A percentile compares a stretch with the other conserved stretches of the same genome.
Evolutionary conservation across 1,140 invertebrate genomes (phyloP).

Genomic region (Caerostris darwini): DNA sequence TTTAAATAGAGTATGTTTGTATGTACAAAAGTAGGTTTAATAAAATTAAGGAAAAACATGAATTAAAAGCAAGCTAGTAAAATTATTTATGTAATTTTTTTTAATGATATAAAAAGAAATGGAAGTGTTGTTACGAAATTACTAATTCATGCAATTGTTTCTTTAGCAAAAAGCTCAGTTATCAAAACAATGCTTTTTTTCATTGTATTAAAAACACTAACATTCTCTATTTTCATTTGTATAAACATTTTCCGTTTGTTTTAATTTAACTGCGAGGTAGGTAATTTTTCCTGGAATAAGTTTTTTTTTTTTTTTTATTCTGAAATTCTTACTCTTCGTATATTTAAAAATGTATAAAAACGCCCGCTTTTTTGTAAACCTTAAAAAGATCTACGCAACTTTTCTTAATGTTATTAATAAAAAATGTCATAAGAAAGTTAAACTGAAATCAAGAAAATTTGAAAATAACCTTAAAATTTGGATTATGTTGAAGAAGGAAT

Average conservation of each 20-base stretch:
- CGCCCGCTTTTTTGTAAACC: not conserved
- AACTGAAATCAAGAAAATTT: conserved; percentile 22
- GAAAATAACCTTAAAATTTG: conserved; percentile 45
- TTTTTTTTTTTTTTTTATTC: no score
- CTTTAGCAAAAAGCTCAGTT: not conserved
- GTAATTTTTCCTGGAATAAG: not conserved
- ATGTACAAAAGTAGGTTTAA: no score
- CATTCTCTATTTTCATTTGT: not conserved
- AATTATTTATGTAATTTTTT: no score
- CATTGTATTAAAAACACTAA: not conserved
- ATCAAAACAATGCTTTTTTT: not conserved
- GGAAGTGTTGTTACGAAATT: no score
- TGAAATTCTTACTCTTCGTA: not conserved
- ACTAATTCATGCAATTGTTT: no score
- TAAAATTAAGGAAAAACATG: no score
- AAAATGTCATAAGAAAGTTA: not conserved
- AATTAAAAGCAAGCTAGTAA: no score
- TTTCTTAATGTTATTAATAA: conserved; percentile 16
- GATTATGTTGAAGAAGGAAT: not conserved
- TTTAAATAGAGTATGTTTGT: no score
- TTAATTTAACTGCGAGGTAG: not conserved
- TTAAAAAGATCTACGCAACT: conserved; percentile 38
- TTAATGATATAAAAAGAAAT: no score
- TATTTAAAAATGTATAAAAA: conserved; percentile 12
- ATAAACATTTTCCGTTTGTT: not conserved